phyloP scores from a whole-genome alignment of 2,888 invertebrate species.

The Cephonodes hylas region DNA sequence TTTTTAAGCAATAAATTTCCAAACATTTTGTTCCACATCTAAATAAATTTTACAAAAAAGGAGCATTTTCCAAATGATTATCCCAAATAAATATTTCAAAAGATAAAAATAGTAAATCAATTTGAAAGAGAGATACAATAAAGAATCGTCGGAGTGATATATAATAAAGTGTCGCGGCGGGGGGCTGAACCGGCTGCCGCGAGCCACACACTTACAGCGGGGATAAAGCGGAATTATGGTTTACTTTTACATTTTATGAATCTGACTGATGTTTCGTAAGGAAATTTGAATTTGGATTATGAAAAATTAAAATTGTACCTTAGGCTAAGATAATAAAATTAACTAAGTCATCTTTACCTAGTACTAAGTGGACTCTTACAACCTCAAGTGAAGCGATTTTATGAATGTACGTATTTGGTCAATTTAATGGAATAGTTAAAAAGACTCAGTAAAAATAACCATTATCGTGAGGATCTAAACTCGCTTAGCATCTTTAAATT shows the following conservation, averaged over 20 bases:
- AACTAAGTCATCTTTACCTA: too few species aligned
- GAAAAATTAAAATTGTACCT: too few species aligned
- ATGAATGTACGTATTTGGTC: too few species aligned
- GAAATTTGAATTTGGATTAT: background rate
- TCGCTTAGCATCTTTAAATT: too few species aligned
- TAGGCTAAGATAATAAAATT: too few species aligned
- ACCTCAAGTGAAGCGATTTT: too few species aligned
- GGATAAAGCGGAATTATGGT: background rate
- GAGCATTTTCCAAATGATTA: background rate
- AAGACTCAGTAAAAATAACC: too few species aligned
- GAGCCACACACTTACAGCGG: background rate
- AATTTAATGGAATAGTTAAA: too few species aligned
- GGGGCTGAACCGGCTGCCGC: conserved; percentile 12
- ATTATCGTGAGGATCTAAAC: too few species aligned
- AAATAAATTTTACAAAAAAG: background rate
- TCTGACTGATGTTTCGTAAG: background rate
- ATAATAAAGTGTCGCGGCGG: conserved; percentile 35
- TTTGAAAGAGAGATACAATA: conserved; percentile 3
- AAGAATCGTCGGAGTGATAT: conserved; percentile 23
- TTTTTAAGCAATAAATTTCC: background rate
- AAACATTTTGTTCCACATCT: background rate
- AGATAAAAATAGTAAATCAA: background rate
- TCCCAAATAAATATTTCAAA: background rate
- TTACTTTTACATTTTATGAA: too few species aligned
- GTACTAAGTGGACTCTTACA: too few species aligned